These are phyloP conservation scores for Coenobita brevimanus DNA, from an alignment of 1,140 invertebrate genomes.

Conservation along the genomic window DNA sequence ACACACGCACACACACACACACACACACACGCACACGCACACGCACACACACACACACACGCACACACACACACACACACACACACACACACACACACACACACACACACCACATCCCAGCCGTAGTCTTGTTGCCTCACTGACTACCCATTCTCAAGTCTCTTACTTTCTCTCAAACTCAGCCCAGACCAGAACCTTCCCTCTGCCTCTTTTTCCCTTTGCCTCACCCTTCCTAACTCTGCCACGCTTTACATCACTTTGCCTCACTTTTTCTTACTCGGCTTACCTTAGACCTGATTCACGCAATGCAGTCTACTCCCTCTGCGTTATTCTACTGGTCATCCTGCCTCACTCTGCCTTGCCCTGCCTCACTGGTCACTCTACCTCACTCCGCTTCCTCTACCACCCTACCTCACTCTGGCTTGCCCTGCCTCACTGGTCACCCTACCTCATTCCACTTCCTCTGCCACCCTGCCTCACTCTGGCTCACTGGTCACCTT, in stretches of 20 bases:
- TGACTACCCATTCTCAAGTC: no score
- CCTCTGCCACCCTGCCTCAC: no score
- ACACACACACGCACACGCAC: slow-evolving; percentile 27
- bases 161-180: not conserved
- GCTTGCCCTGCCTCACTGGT: no score
- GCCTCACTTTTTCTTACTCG: not conserved
- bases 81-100: not conserved
- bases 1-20: slow-evolving; percentile 22
- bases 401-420: no score
- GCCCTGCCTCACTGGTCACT: not conserved
- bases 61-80: not conserved
- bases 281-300: not conserved
- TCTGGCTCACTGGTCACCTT: no score
- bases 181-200: not conserved
- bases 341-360: not conserved
- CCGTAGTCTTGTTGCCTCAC: no score
- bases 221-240: no score
- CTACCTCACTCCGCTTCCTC: not conserved
- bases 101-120: no score
- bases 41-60: slow-evolving; percentile 14
- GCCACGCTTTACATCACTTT: not conserved
- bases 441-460: not conserved
- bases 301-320: not conserved
- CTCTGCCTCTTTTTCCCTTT: slow-evolving; percentile 1
- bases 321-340: not conserved